phyloP scores from a whole-genome alignment of 23 tunicate species.

The Halocynthia aurantium region DNA sequence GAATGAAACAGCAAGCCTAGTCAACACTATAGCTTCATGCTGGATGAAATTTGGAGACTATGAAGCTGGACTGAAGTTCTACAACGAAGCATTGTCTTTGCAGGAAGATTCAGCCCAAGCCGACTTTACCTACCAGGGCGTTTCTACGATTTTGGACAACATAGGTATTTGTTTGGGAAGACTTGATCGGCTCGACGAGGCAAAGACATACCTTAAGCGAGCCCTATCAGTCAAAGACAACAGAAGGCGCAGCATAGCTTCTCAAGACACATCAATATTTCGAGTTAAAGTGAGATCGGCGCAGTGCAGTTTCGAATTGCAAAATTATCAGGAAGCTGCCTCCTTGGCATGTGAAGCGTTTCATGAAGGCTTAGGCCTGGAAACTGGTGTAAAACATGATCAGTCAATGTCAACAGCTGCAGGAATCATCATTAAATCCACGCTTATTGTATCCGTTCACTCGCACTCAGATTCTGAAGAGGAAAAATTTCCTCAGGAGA shows the following conservation, averaged over 20 bases:
- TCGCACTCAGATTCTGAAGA: background rate
- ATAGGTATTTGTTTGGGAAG: constrained; percentile 23
- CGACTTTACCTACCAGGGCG: background rate
- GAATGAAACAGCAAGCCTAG: constrained; percentile 18
- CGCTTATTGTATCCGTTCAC: constrained; percentile 9
- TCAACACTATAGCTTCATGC: background rate
- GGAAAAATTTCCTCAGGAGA: background rate
- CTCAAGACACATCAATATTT: constrained; percentile 8
- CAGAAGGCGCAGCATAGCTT: constrained; percentile 12
- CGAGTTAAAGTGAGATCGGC: constrained; percentile 19
- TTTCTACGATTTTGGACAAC: constrained; percentile 2
- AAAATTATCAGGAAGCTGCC: constrained; percentile 14
- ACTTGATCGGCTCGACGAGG: constrained; percentile 20
- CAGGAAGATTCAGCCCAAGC: constrained; percentile 10
- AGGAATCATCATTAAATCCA: constrained; percentile 6
- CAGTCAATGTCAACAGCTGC: constrained; percentile 16
- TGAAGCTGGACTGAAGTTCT: constrained; percentile 10
- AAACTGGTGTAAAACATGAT: background rate
- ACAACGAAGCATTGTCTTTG: constrained; percentile 14
- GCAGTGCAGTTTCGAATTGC: constrained; percentile 13
- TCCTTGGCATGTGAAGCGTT: constrained; percentile 18
- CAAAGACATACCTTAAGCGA: constrained; percentile 11
- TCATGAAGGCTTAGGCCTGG: constrained; percentile 20
- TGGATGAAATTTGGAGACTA: constrained; percentile 24
- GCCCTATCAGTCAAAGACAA: background rate